These are phyloP conservation scores for Drosophila seguyi DNA, from an alignment of 1,140 invertebrate species.

Conservation along the genomic window DNA sequence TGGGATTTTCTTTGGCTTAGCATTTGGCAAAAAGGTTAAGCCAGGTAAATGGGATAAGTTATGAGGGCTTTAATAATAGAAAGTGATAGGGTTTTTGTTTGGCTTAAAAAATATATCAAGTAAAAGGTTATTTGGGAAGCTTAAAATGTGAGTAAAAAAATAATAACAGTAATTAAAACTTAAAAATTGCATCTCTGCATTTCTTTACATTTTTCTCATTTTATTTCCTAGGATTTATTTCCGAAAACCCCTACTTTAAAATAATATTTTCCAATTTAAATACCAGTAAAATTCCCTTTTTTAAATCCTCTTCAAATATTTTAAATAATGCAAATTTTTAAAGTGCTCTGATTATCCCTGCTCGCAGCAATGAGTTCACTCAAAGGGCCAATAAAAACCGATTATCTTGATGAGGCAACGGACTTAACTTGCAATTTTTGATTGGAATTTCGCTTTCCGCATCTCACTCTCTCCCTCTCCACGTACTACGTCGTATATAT, in stretches of 20 bases:
- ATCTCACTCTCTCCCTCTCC: too few relatives aligned
- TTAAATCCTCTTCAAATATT: neutral
- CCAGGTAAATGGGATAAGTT: neutral
- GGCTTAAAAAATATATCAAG: neutral
- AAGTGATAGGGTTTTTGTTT: neutral
- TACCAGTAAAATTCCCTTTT: neutral
- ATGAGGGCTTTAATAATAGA: neutral
- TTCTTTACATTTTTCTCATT: neutral
- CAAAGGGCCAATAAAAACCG: constrained; percentile 7
- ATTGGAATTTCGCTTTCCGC: constrained; percentile 12
- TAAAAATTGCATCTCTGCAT: neutral
- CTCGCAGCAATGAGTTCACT: neutral
- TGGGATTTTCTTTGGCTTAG: neutral
- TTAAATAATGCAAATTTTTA: neutral
- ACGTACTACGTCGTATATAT: neutral
- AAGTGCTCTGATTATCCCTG: neutral
- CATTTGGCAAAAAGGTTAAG: neutral
- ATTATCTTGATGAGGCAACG: constrained; percentile 26
- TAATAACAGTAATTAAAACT: neutral
- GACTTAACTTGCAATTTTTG: constrained; percentile 19
- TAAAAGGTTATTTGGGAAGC: neutral
- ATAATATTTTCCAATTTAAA: neutral
- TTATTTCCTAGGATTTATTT: neutral
- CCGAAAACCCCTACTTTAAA: neutral
- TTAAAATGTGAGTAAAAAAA: too few relatives aligned